Percentiles rank a stretch among this genome's conserved stretches.
Conservation (phyloP, 2,797 vertebrate genomes). For the Pogoniulus pusillus region DNA sequence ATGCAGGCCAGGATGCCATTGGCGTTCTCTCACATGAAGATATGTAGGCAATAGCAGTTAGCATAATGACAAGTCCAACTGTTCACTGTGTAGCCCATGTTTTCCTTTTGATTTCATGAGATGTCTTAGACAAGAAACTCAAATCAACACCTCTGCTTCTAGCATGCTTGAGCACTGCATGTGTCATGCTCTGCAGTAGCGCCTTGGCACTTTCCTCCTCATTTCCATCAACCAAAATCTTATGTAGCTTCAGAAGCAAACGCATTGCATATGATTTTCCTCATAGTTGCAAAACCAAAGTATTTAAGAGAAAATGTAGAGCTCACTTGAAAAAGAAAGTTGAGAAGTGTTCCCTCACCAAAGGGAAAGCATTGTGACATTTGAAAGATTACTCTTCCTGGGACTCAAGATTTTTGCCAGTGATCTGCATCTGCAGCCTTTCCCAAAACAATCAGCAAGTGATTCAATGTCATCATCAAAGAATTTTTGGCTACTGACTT, state of each 20-base stretch:
- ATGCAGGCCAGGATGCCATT: too few relatives aligned
- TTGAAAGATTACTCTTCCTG: slow-evolving; percentile 60
- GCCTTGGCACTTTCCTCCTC: background rate
- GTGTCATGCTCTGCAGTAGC: background rate
- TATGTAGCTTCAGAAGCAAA: background rate
- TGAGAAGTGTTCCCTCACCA: slow-evolving; percentile 39
- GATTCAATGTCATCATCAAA: slow-evolving; percentile 76
- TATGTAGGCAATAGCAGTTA: background rate
- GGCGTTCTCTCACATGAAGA: too few relatives aligned
- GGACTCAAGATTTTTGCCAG: slow-evolving; percentile 54
- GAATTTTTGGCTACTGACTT: slow-evolving; percentile 75
- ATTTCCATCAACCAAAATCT: background rate
- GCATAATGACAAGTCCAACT: background rate
- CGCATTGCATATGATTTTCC: slow-evolving; percentile 19
- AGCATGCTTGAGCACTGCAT: background rate
- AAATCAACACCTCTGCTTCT: background rate
- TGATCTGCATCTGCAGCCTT: slow-evolving; percentile 50
- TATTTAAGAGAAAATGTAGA: background rate
- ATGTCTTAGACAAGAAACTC: background rate
- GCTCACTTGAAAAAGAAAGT: background rate
- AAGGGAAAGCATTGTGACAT: slow-evolving; percentile 65
- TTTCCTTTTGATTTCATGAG: background rate
- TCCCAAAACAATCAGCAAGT: slow-evolving; percentile 70
- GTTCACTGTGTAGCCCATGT: background rate
- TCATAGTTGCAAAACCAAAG: background rate